These are phyloP conservation scores for Lasioglossum villosulum DNA, from an alignment of 2,888 invertebrate species.

Conservation along the genomic window DNA sequence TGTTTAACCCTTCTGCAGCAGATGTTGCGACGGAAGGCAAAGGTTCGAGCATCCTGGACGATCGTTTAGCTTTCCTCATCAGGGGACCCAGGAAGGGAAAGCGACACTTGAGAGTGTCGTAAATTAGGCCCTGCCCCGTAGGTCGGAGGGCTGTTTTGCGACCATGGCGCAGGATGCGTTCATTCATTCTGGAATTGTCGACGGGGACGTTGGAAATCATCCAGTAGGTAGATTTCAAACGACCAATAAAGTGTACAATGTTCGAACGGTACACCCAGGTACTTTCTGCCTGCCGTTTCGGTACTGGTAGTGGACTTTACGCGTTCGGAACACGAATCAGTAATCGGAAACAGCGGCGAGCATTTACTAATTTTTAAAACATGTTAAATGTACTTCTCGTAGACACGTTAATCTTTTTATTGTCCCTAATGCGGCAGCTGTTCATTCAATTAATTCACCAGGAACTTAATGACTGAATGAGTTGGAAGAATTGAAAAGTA, in stretches of 20 bases:
- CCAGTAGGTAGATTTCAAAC: background rate
- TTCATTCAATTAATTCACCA: too few species aligned
- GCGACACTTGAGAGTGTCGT: conserved; percentile 5
- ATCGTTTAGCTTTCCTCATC: background rate
- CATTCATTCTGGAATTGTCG: background rate
- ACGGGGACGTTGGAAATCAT: background rate
- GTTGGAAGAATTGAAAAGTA: too few species aligned
- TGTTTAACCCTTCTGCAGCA: background rate
- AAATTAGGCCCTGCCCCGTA: background rate
- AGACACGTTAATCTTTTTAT: too few species aligned
- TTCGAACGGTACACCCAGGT: background rate
- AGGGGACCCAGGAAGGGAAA: background rate
- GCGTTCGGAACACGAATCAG: background rate
- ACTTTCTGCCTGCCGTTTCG: background rate
- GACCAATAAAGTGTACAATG: background rate
- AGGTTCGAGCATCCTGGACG: background rate
- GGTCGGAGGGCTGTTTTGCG: background rate
- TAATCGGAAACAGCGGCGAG: background rate
- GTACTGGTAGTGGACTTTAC: background rate
- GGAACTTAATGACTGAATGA: too few species aligned
- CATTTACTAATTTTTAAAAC: background rate
- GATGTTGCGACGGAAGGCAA: background rate
- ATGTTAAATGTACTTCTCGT: too few species aligned
- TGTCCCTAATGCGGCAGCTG: too few species aligned
- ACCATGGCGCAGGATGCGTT: background rate